phyloP scores from a whole-genome alignment of 2,797 vertebrate species.

The Salarias fasciatus region DNA sequence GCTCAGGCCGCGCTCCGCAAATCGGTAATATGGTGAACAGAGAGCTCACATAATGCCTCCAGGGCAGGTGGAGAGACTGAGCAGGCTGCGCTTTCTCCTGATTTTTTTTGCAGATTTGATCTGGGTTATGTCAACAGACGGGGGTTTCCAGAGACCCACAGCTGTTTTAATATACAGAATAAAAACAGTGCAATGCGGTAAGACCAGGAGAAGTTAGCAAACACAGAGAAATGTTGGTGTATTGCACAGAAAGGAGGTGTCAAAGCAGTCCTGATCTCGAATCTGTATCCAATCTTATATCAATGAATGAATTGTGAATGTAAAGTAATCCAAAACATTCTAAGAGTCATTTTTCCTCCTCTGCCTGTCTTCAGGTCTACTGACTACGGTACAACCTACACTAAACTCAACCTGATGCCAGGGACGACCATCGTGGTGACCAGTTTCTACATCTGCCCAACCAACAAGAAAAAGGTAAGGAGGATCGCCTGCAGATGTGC shows the following conservation, averaged over 20 bases:
- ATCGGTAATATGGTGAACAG: constrained; percentile 47
- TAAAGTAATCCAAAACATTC: too few relatives aligned
- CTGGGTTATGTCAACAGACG: constrained; percentile 22
- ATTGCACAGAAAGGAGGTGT: too few relatives aligned
- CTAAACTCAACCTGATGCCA: constrained; percentile 93
- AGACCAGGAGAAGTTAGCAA: too few relatives aligned
- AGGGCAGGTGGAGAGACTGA: constrained; percentile 47
- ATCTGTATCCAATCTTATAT: too few relatives aligned
- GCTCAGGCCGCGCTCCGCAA: constrained; percentile 24
- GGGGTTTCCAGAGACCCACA: constrained; percentile 13
- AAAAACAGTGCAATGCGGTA: too few relatives aligned
- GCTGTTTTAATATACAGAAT: background rate
- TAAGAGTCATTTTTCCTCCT: too few relatives aligned
- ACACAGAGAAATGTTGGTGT: too few relatives aligned
- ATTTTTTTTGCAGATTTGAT: constrained; percentile 37
- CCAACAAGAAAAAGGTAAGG: constrained; percentile 97
- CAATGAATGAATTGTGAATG: too few relatives aligned
- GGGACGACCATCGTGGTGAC: constrained; percentile 92
- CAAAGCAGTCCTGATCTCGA: too few relatives aligned
- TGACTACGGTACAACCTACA: constrained; percentile 95
- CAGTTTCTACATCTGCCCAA: constrained; percentile 97
- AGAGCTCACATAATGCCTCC: constrained; percentile 35
- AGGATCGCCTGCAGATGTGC: background rate
- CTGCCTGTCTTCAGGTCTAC: constrained; percentile 84
- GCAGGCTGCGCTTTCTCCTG: constrained; percentile 14